Percentiles rank a stretch among this genome's conserved stretches.
These are phyloP conservation scores for Atopsyche davidsoni DNA, from an alignment of 1,140 invertebrate species.

Conservation along the genomic window DNA sequence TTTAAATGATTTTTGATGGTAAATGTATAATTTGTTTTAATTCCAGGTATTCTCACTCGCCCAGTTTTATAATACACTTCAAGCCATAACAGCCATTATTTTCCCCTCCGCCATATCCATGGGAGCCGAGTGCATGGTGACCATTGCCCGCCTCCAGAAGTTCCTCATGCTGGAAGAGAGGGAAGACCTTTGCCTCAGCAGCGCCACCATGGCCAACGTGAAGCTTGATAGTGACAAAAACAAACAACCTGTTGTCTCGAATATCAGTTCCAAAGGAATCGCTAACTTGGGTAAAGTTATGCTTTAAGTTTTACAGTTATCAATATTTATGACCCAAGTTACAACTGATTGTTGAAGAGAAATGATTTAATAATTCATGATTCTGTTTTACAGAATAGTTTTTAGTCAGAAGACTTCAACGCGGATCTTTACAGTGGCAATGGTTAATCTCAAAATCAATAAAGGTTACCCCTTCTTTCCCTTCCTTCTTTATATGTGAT, in stretches of 20 bases:
- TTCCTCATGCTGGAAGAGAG: constrained; percentile 61
- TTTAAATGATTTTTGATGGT: not conserved
- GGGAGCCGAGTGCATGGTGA: constrained; percentile 61
- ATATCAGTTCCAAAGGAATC: no score
- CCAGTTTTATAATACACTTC: constrained; percentile 49
- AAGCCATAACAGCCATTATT: constrained; percentile 56
- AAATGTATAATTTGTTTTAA: constrained; percentile 23
- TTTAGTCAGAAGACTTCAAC: not conserved
- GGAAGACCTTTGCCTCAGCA: constrained; percentile 19
- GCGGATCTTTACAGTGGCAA: no score
- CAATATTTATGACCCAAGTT: no score
- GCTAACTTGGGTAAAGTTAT: no score
- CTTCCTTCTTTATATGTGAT: no score
- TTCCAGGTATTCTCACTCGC: constrained; percentile 48
- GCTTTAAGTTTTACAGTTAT: no score
- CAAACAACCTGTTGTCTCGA: no score
- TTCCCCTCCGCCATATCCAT: constrained; percentile 70
- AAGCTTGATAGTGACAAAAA: no score
- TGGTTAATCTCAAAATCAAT: no score
- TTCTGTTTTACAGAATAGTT: not conserved
- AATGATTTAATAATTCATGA: no score
- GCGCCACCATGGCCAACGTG: not conserved
- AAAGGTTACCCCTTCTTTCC: no score
- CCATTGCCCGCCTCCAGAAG: constrained; percentile 60
- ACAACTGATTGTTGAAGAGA: no score